Percentiles rank a stretch among this genome's conserved stretches.
These are phyloP conservation scores for Chaitophorus viminalis DNA, from an alignment of 2,888 invertebrate species.

Conservation along the genomic window DNA sequence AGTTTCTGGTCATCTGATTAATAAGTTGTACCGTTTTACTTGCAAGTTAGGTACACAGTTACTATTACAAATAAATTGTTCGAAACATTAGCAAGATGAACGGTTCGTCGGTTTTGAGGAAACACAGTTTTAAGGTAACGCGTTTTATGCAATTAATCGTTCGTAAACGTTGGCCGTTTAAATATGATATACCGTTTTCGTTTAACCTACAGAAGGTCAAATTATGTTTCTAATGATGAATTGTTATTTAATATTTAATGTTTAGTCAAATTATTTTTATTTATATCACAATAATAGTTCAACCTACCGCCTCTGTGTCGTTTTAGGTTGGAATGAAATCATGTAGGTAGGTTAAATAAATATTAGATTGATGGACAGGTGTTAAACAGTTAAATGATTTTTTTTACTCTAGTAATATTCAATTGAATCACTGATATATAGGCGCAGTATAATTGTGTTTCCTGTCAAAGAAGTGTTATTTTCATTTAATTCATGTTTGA, in stretches of 20 bases:
- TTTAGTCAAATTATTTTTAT: background rate
- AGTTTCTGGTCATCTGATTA: background rate
- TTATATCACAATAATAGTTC: too few species aligned
- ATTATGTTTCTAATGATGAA: background rate
- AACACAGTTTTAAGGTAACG: conserved; percentile 32
- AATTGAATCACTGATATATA: too few species aligned
- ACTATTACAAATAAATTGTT: background rate
- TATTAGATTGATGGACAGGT: background rate
- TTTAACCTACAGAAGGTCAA: conserved; percentile 60
- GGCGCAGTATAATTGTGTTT: too few species aligned
- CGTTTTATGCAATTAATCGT: background rate
- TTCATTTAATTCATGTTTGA: too few species aligned
- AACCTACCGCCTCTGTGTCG: too few species aligned
- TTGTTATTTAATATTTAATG: background rate
- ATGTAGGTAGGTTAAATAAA: background rate
- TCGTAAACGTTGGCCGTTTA: background rate
- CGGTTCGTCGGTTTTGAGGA: conserved; percentile 47
- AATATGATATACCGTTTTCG: background rate
- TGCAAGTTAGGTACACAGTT: background rate
- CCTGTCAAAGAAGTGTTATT: too few species aligned
- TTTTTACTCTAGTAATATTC: too few species aligned
- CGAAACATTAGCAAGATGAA: conserved; percentile 23
- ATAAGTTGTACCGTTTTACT: background rate
- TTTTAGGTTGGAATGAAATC: background rate
- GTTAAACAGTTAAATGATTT: background rate